Conservation (phyloP, 2,888 invertebrate genomes). For the Polymixis lichenea region DNA sequence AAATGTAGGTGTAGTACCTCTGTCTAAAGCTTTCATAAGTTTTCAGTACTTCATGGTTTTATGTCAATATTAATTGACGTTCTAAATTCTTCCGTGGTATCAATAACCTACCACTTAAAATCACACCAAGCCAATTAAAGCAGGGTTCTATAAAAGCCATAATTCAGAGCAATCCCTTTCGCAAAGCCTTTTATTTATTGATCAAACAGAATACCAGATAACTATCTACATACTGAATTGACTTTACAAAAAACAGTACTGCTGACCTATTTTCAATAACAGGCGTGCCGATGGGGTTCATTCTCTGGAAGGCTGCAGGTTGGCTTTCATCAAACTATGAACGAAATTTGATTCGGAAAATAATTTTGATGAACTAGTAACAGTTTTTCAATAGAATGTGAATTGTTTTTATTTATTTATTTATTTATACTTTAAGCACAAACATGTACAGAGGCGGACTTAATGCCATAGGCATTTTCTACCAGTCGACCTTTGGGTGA, state of each 20-base stretch:
- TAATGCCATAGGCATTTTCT: too few relatives aligned
- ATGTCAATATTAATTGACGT: too few relatives aligned
- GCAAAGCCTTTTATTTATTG: constrained; percentile 8
- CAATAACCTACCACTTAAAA: too few relatives aligned
- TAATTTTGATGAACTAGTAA: constrained; percentile 7
- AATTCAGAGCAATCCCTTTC: background rate
- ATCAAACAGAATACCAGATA: constrained; percentile 24
- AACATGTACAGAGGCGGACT: too few relatives aligned
- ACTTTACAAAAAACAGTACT: constrained; percentile 37
- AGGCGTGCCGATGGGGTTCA: constrained; percentile 46
- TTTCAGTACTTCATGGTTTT: background rate
- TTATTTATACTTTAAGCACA: too few relatives aligned
- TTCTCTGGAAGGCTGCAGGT: constrained; percentile 28
- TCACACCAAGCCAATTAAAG: background rate
- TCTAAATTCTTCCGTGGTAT: background rate
- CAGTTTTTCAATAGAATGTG: background rate
- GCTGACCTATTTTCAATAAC: constrained; percentile 51
- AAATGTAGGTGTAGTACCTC: too few relatives aligned
- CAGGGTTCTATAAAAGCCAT: background rate
- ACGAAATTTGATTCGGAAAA: constrained; percentile 23
- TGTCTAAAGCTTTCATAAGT: background rate
- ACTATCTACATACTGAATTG: constrained; percentile 28
- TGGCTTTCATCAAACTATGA: constrained; percentile 21
- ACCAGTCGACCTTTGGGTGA: too few relatives aligned
- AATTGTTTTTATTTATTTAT: background rate